phyloP scores from a whole-genome alignment of 2,888 invertebrate species.

The Aquatica leii region DNA sequence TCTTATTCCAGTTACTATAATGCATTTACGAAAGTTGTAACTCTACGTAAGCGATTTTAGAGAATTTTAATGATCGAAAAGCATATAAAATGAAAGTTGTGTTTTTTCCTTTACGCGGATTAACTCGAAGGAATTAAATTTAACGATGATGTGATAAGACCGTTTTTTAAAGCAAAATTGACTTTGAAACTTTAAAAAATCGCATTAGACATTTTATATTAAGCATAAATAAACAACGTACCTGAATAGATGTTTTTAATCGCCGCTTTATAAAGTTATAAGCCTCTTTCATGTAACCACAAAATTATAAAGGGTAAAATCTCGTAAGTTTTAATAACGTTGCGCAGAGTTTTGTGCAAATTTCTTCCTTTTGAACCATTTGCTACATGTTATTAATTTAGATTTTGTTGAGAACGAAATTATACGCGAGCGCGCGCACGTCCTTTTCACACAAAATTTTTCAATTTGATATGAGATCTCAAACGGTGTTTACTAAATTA shows the following conservation, averaged over 20 bases:
- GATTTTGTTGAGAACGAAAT: no score
- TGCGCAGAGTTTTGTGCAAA: conserved; percentile 17
- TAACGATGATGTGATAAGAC: not conserved
- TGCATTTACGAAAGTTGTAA: no score
- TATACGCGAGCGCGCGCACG: no score
- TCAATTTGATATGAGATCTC: conserved; percentile 23
- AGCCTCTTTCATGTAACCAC: conserved; percentile 20
- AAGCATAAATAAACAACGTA: not conserved
- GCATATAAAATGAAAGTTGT: no score
- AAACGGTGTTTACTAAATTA: conserved; percentile 32
- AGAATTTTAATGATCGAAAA: no score
- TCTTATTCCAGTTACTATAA: no score
- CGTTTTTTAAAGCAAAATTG: not conserved
- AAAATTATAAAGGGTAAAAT: conserved; percentile 20
- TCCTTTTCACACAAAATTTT: no score
- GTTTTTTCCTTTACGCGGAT: not conserved
- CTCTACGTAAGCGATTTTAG: no score
- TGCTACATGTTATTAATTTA: conserved; percentile 30
- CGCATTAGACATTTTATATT: no score
- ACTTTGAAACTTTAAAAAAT: conserved; percentile 4
- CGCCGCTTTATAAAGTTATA: conserved; percentile 18
- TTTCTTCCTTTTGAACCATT: conserved; percentile 31
- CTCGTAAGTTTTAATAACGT: conserved; percentile 19
- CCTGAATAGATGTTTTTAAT: conserved; percentile 16
- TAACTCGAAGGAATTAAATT: not conserved